Base-by-base conservation (phyloP, 2,888 invertebrate genomes). In the Nowickia ferox region DNA sequence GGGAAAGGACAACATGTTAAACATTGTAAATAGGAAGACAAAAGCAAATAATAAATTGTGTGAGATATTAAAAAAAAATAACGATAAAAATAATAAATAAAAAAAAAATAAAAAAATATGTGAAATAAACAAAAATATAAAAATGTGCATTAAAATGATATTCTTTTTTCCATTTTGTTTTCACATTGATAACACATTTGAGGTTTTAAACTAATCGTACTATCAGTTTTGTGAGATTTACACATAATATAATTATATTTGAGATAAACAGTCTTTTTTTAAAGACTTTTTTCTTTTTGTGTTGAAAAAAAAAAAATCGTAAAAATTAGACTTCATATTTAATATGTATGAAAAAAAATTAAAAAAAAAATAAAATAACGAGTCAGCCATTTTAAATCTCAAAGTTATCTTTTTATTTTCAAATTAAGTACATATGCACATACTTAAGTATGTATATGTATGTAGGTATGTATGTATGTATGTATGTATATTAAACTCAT, bases 1-100 rank as follows among this genome's bases (percentile, higher is more conserved):
- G 59, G 40, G 38, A 38, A 17, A 11, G 4, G 30, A 53, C 30
- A 76, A 59, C 38, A 71, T 79, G 46, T 65, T 79, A 38, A 38
- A 55, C 44, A 63, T 71, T 48, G 42, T 69, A 79, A 78, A 68
- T 68, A 51, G 61, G 69, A 68, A 69, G 61, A 53, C 42, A 66
- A 61, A 59, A 69, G 9, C 48, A 15, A 51, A 42, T 53, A 53
- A 71, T 72, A 65, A 46, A 55, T 72, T 65, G n/a, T 72, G 17
- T 57, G 55, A 71, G 48, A 71, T 38, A 63, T 40, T 42, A 19
- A 61, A 11, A 51, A 30, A 17, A 61, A 51, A 15, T 30, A 30
- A 53, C 53, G 42, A 63, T 55, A 76, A 76, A 19, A 66, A 57
- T 59, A 48, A 30, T n/a, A 17, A 57, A 51, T n/a, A n/a, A n/a